These are phyloP conservation scores for Caenorhabditis inopinata DNA, from an alignment of 1,140 invertebrate species.

Conservation along the genomic window DNA sequence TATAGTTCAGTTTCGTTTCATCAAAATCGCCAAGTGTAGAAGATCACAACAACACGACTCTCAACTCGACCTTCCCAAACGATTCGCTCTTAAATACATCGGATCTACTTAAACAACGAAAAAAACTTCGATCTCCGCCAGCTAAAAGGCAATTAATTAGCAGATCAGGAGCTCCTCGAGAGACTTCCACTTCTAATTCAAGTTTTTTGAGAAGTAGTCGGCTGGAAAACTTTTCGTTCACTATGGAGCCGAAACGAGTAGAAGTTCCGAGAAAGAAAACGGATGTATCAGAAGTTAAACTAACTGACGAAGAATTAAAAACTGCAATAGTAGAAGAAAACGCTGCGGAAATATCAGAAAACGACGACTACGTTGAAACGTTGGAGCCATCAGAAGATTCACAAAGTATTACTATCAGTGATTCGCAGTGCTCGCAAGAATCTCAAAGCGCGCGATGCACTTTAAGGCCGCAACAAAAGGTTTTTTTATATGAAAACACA, in stretches of 20 bases:
- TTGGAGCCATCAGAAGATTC: background rate
- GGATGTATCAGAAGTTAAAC: no score
- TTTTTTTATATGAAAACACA: no score
- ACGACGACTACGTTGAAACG: background rate
- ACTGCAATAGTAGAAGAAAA: background rate
- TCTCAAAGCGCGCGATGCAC: background rate
- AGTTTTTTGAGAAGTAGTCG: background rate
- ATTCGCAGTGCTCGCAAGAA: background rate
- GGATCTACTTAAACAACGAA: background rate
- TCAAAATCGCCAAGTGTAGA: background rate
- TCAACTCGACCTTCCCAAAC: background rate
- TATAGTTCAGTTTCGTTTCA: background rate
- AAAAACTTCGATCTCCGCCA: background rate
- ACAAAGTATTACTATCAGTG: background rate
- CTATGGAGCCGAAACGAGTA: background rate
- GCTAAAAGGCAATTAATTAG: background rate
- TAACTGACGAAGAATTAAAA: background rate
- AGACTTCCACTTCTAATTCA: background rate
- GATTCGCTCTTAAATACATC: conserved; percentile 5
- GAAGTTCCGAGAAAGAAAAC: background rate
- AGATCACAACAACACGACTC: background rate
- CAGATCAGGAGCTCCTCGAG: background rate
- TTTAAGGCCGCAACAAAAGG: background rate
- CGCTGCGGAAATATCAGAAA: background rate
- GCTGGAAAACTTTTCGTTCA: conserved; percentile 14